Percentiles rank a stretch among this genome's conserved stretches.
Conservation (phyloP, 2,888 invertebrate species). For the Ariolimax columbianus region DNA sequence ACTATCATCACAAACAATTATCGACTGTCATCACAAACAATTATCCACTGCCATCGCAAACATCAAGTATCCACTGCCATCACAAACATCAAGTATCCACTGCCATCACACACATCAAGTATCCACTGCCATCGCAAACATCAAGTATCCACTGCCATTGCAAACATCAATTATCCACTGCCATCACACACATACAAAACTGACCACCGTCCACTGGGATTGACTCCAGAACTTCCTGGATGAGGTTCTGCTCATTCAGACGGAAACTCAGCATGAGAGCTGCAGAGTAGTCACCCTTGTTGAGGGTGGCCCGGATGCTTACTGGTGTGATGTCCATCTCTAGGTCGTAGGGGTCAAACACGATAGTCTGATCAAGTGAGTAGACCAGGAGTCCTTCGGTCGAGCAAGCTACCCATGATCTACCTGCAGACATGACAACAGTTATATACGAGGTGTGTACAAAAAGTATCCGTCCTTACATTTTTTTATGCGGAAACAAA, state of each 20-base stretch:
- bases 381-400: conserved; percentile 97
- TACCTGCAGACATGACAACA: conserved; percentile 69
- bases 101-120: too few relatives aligned
- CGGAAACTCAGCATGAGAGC: conserved; percentile 92
- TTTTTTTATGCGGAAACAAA: too few relatives aligned
- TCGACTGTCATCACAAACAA: too few relatives aligned
- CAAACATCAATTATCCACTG: too few relatives aligned
- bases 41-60: too few relatives aligned
- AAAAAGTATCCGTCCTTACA: too few relatives aligned
- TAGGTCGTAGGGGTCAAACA: conserved; percentile 96
- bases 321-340: conserved; percentile 89
- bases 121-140: too few relatives aligned
- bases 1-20: too few relatives aligned
- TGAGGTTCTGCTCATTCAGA: conserved; percentile 88
- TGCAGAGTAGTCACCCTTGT: conserved; percentile 73
- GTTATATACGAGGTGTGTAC: too few relatives aligned
- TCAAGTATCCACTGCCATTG: too few relatives aligned
- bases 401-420: conserved; percentile 92
- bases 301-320: conserved; percentile 67
- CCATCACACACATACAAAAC: neutral
- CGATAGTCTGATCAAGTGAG: conserved; percentile 86
- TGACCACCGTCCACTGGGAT: conserved; percentile 87
- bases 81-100: too few relatives aligned
- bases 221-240: conserved; percentile 89
- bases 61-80: too few relatives aligned